Base-by-base conservation (phyloP, 2,888 invertebrate species). In the Melolontha melolontha region DNA sequence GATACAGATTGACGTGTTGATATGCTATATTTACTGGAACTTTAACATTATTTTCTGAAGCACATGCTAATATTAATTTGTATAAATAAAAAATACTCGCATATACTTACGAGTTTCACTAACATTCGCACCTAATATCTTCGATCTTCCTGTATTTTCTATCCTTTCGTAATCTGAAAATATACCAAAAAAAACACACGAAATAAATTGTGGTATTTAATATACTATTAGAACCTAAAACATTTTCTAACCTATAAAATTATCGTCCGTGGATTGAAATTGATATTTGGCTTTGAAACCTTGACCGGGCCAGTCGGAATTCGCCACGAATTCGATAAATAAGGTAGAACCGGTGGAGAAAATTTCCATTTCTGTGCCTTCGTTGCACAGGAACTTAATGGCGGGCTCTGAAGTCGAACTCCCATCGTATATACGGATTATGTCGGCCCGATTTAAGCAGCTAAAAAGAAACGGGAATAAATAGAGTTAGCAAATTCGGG, bases 391-490 rank as follows among this genome's bases (percentile, higher is more conserved):
- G 78, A 94, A 91, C 59, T 91, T 91, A 79, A 95, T 93, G 71
- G 92, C 88, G 1, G 93, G 91, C 64, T 91, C 87, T 76, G 86
- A 86, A 27, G 90, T 85, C 76, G 91, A 90, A 79, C 89, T 89
- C 4, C 95, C 94, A 81, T 95, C 95, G 84, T 93, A 92, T 69
- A 95, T 91, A 78, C 92, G 92, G 80, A 95, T 91, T 79, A 94
- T 89, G 83, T 95, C 95, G 55, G 92, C 92, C 71, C 92, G 89
- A 77, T 92, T 90, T 76, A 93, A 86, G 83, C 93, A 93, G 84
- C 94, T 94, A 88, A 68, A 87, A 89, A 41, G 14, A 39, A 54
- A 34, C 11, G 27, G 16, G 51, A 11, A 22, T 2, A 59, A 17
- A 11, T n/a, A 51, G 51, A 51, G 50, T 12, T 16, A 55, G 14